Base-by-base conservation (phyloP, 1,140 invertebrate species). In the Drosophila tani region DNA sequence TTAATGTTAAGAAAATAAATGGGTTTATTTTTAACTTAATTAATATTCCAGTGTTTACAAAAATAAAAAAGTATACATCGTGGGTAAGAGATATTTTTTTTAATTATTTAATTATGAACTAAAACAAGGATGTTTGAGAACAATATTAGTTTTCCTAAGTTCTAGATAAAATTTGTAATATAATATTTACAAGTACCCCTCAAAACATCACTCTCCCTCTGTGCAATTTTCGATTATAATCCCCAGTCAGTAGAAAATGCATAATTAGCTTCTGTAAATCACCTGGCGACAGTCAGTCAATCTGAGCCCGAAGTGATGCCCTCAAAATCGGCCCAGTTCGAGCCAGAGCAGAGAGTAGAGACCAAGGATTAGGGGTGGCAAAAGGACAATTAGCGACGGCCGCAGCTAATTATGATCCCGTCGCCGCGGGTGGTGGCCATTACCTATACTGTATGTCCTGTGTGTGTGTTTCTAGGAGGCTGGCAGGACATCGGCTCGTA, bases 381-480 rank as follows among this genome's bases (percentile, higher is more conserved):
- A 56, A 56, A 62, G 78, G 53, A 81, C 69, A 88, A 87, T 87
- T 88, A 84, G 81, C 56, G 66, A 63, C 24, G 66, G 76, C 69
- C 84, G 77, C 84, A 81, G 85, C 81, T 84, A 87, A 87, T 87
- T 87, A 88, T 81, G 81, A 75, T 56, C 77, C 58, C 21, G 53
- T 56, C 80, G 65, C 83, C 65, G 65, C 83, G 81, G 84, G 84
- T 67, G 77, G 62, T 46, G 60, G 19, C 11, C 41, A 40, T 41
- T 11, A 11, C 29, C 29, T 32, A 35, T 38, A 29, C 32, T 35
- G 19, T 46, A 9, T 21, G 8, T 27, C 12, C 56, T 56, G 9
- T 27, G 3, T 65, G 40, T 45, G 43, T 40, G 62, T 43, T 17
- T 27, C 35, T 21, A 15, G 53, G 29, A 40, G 35, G 38, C 27